Conservation (phyloP, 2,113 vertebrate species). For the Epinephelus fuscoguttatus region DNA sequence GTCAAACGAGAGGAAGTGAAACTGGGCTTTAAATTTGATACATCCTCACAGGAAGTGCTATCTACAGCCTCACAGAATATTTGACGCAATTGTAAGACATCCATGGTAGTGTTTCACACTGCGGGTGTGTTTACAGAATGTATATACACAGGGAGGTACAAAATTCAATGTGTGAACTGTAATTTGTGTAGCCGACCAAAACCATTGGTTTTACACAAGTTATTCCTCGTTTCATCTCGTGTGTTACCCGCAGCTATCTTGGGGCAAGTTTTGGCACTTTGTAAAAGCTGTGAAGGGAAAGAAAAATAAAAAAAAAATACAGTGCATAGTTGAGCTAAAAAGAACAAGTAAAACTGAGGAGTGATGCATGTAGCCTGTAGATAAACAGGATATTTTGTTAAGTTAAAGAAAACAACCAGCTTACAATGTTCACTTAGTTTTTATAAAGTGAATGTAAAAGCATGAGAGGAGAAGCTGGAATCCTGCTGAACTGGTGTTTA, state of each 20-base stretch:
- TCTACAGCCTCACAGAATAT: constrained; percentile 12
- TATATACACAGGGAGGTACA: neutral
- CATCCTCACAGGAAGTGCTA: constrained; percentile 55
- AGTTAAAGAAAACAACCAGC: neutral
- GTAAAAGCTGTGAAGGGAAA: neutral
- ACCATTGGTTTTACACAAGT: neutral
- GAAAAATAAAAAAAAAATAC: neutral
- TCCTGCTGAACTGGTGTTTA: constrained; percentile 44
- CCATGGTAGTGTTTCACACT: neutral
- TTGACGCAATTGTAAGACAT: neutral
- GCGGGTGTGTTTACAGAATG: neutral
- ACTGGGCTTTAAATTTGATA: constrained; percentile 56
- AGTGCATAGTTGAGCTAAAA: constrained; percentile 2
- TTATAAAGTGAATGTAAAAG: neutral
- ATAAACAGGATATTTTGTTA: neutral
- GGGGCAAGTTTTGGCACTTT: neutral
- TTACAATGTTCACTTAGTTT: neutral
- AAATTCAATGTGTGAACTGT: constrained; percentile 5
- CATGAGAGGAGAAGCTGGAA: constrained; percentile 21
- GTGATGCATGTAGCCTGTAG: neutral
- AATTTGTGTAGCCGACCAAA: constrained; percentile 12
- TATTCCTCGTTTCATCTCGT: neutral
- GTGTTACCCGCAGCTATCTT: constrained; percentile 3
- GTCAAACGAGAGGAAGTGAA: constrained; percentile 69
- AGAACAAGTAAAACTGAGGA: neutral